Percentiles rank a stretch among this genome's conserved stretches.
Conservation (phyloP, 2,113 vertebrate species). For the Nestor notabilis region DNA sequence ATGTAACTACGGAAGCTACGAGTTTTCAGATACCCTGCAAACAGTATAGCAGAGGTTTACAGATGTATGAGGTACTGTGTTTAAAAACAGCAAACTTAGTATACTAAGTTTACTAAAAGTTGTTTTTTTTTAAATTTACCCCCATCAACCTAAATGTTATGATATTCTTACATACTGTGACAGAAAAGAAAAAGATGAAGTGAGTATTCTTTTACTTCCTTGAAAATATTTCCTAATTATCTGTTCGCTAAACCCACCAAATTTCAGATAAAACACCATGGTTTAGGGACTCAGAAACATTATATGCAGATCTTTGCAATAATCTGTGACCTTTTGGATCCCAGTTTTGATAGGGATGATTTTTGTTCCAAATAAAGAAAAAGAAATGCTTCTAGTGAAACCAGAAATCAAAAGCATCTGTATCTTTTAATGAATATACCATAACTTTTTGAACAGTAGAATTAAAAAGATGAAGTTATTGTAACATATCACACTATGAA, state of each 20-base stretch:
- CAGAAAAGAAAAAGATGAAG: background rate
- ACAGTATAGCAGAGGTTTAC: background rate
- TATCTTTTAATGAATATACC: background rate
- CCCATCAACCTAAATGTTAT: background rate
- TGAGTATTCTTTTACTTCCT: background rate
- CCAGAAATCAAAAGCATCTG: background rate
- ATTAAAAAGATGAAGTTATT: background rate
- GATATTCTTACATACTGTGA: background rate
- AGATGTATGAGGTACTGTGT: background rate
- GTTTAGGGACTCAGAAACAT: background rate
- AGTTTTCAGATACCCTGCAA: background rate
- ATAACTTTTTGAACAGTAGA: background rate
- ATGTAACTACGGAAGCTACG: background rate
- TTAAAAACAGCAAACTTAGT: background rate
- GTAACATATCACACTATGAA: background rate
- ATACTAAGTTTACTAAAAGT: background rate
- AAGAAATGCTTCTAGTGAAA: background rate
- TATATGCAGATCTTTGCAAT: background rate
- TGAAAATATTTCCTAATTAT: background rate
- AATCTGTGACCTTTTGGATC: background rate
- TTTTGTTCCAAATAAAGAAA: background rate
- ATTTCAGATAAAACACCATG: background rate
- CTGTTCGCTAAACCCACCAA: background rate
- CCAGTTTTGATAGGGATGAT: background rate
- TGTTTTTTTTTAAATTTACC: background rate